Evolutionary conservation across 1,140 invertebrate species (phyloP).

Genomic region (Brachionus calyciflorus): DNA sequence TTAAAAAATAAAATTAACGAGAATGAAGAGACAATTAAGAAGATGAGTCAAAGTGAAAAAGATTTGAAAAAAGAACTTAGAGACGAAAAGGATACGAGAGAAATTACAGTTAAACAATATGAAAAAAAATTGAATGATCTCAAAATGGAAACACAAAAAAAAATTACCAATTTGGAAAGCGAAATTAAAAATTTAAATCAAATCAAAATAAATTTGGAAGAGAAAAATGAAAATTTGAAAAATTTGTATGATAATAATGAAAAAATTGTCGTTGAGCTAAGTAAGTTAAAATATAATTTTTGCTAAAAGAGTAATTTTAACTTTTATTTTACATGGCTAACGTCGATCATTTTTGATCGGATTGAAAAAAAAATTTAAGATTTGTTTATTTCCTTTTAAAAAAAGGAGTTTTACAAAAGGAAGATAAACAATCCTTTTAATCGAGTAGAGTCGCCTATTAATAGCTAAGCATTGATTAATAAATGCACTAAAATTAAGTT

Average conservation of each 20-base stretch:
- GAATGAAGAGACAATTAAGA: conserved; percentile 22
- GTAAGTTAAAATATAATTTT: neutral
- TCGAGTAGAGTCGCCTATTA: no score
- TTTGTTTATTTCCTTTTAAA: no score
- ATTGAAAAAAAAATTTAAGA: neutral
- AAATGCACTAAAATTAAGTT: no score
- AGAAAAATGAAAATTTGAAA: conserved; percentile 32
- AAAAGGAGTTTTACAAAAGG: no score
- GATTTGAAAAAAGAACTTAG: conserved; percentile 8
- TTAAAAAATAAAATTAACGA: conserved; percentile 10
- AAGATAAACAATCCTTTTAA: no score
- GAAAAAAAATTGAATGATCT: conserved; percentile 36
- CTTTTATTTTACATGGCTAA: no score
- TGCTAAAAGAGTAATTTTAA: neutral
- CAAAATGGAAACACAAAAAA: conserved; percentile 2
- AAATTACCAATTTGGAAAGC: neutral
- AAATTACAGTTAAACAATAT: conserved; percentile 15
- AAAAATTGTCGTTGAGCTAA: conserved; percentile 31
- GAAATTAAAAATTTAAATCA: conserved; percentile 39
- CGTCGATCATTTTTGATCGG: no score
- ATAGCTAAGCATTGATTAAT: no score
- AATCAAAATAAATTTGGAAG: neutral
- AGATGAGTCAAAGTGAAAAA: neutral
- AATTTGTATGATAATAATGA: conserved; percentile 41
- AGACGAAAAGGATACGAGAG: conserved; percentile 35